Percentiles rank a stretch among this genome's conserved stretches.
phyloP scores from a whole-genome alignment of 2,113 vertebrate genomes.

The Chunga burmeisteri region DNA sequence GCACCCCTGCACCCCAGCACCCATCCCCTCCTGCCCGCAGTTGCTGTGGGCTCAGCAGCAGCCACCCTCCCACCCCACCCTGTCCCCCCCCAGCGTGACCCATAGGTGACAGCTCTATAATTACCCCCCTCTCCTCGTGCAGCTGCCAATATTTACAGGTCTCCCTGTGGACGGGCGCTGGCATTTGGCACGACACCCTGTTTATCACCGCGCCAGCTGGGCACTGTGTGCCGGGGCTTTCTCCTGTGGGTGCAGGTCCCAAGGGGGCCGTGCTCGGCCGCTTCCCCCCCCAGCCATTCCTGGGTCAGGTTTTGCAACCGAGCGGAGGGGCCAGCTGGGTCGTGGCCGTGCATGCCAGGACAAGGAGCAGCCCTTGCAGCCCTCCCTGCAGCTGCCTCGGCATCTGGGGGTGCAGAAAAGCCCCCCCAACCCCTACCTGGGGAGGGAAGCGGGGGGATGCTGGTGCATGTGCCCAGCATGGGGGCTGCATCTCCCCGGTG shows the following conservation, averaged over 20 bases:
- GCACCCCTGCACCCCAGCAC: not conserved
- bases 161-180: not conserved
- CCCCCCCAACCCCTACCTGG: not conserved
- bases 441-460: not conserved
- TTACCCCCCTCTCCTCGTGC: not conserved
- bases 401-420: not conserved
- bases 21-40: not conserved
- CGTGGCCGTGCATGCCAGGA: accelerated
- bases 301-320: not conserved
- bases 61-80: accelerated
- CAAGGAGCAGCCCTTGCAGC: not conserved
- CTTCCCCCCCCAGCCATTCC: not conserved
- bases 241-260: accelerated
- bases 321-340: not conserved
- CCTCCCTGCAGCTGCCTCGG: not conserved
- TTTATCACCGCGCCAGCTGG: slow-evolving; percentile 51
- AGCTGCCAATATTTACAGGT: slow-evolving; percentile 41
- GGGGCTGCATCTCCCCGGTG: accelerated
- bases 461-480: accelerated
- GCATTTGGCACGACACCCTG: slow-evolving; percentile 28
- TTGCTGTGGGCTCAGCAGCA: accelerated
- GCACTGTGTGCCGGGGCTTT: not conserved
- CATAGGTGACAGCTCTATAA: slow-evolving; percentile 22
- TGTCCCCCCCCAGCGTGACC: not conserved
- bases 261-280: not conserved